A percentile compares a stretch with the other conserved stretches of the same genome.
Evolutionary conservation across 2,797 vertebrate genomes (phyloP).

Genomic region (Hydrolagus colliei): DNA sequence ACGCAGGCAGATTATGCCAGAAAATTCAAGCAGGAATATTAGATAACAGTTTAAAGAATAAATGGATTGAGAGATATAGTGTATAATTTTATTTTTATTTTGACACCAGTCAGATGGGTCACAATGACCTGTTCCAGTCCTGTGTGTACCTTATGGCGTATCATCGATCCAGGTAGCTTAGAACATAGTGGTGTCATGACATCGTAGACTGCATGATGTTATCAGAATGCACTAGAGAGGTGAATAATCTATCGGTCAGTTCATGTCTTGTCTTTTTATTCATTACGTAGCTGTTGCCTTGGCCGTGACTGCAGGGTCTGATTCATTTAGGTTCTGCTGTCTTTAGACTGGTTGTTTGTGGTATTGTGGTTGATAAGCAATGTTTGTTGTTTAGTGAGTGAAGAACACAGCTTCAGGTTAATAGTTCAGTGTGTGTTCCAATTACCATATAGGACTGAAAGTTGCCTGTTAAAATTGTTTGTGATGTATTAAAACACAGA

Average conservation of each 20-base stretch:
- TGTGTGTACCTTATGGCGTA: too few relatives aligned
- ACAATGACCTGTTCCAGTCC: too few relatives aligned
- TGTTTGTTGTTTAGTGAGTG: conserved; percentile 16
- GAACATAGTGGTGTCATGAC: neutral
- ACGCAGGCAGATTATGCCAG: too few relatives aligned
- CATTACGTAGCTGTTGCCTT: neutral
- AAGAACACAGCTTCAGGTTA: conserved; percentile 19
- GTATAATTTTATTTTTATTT: too few relatives aligned
- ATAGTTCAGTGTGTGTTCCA: conserved; percentile 11
- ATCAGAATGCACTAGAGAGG: neutral
- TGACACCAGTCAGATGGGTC: too few relatives aligned
- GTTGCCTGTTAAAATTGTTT: neutral
- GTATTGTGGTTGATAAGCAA: conserved; percentile 6
- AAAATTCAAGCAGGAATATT: too few relatives aligned
- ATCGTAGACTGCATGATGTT: neutral
- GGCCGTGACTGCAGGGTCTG: neutral
- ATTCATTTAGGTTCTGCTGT: neutral
- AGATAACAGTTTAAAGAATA: too few relatives aligned
- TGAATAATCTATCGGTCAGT: neutral
- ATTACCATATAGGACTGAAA: conserved; percentile 9
- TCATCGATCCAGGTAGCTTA: too few relatives aligned
- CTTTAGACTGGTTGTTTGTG: neutral
- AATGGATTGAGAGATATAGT: too few relatives aligned
- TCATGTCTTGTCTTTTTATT: neutral
- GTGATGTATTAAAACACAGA: neutral